Evolutionary conservation across 2,888 invertebrate genomes (phyloP).

Genomic region (Petrolisthes cinctipes): DNA sequence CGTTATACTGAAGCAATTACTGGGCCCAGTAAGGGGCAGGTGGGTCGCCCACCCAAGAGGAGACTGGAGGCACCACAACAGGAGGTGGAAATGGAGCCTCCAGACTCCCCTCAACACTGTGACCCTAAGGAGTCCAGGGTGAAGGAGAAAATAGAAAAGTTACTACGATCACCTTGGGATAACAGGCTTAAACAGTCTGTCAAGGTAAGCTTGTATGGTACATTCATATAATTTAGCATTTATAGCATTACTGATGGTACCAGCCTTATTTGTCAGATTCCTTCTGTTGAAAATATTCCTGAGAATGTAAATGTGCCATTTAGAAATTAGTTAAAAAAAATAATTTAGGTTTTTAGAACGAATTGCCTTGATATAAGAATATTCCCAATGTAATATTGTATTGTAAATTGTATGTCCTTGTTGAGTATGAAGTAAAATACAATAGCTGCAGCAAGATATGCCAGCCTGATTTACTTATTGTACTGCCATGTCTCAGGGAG

Average conservation of each 20-base stretch:
- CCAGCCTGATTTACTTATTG: no score
- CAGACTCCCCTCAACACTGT: constrained; percentile 43
- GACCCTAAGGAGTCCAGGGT: constrained; percentile 58
- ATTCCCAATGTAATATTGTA: no score
- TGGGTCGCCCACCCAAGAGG: constrained; percentile 58
- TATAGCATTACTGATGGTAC: background rate
- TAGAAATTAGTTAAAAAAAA: background rate
- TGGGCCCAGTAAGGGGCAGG: constrained; percentile 56
- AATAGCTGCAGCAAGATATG: no score
- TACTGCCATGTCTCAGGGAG: constrained; percentile 25
- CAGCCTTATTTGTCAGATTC: no score
- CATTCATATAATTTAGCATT: background rate
- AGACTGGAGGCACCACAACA: constrained; percentile 35
- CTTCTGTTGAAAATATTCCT: no score
- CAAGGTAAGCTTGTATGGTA: constrained; percentile 27
- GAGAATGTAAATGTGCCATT: background rate
- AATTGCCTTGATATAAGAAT: no score
- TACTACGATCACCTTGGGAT: constrained; percentile 64
- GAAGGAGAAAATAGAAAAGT: constrained; percentile 64
- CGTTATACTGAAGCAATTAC: constrained; percentile 60
- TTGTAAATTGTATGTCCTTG: no score
- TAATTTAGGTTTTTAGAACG: no score
- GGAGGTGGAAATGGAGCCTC: constrained; percentile 40
- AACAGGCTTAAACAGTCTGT: constrained; percentile 54
- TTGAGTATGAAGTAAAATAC: no score